Evolutionary conservation across 2,113 vertebrate genomes (phyloP), one percentile per base, ranked within the genome.

Genomic region (Anas platyrhynchos): DNA sequence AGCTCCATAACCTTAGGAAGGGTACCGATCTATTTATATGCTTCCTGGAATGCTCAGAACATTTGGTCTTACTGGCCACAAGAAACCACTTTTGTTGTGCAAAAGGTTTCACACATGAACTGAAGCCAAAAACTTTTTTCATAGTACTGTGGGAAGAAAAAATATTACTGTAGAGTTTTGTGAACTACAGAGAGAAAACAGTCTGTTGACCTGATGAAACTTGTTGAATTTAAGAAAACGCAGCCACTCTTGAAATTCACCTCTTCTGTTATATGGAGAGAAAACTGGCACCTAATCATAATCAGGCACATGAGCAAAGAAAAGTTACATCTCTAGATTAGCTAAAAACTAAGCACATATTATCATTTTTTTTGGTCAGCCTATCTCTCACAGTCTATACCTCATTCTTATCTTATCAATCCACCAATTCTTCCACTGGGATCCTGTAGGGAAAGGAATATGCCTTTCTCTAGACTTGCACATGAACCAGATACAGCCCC

Each of bases 11-110:
- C 43, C 41, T 48, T 89, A 96, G 46, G 44, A 86, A 83, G 80
- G 58, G 43, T 67, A 89, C 41, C 54, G 34, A 31, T 79, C 94
- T 88, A 94, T 86, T 91, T 93, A 94, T 92, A 79, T 7, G 9
- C 88, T 94, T 95, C 88, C 94, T 96, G 93, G 83, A 94, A 85
- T 71, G 84, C 55, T 88, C 44, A 79, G 94, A 81, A 86, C 76
- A 46, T 93, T 91, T 95, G 73, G 81, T 90, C 84, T 95, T 81
- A 96, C 77, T 52, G 65, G 76, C 68, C 93, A 85, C 63, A 86
- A 83, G 56, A 88, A 94, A 93, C 58, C 59, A 94, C 66, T 94
- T 93, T 23, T 93, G 69, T 93, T 76, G 79, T 89, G 89, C 52
- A 90, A 86, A 95, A 86, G 16, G 34, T 89, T 97, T 96, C 84